Percentiles rank a stretch among this genome's conserved stretches.
Evolutionary conservation across 2,113 vertebrate species (phyloP).

Genomic region (Thermophis baileyi): DNA sequence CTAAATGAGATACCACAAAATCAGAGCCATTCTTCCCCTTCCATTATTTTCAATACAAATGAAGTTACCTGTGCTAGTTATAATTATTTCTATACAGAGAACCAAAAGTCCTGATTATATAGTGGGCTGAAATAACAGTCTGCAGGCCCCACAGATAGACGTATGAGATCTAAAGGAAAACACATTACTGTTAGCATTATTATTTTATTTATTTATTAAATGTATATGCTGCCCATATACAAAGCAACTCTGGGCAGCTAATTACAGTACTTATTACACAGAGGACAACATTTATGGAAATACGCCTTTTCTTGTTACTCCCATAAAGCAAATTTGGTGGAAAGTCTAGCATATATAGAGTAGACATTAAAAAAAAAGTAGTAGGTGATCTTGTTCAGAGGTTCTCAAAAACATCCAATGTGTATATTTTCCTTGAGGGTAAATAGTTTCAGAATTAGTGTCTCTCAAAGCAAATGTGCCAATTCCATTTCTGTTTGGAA

Average conservation of each 20-base stretch:
- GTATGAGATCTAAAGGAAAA: background rate
- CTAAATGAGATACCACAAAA: slow-evolving; percentile 24
- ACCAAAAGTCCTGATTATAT: background rate
- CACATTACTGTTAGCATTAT: background rate
- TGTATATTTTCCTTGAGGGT: background rate
- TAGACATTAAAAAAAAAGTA: background rate
- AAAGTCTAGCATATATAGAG: background rate
- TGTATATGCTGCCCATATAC: background rate
- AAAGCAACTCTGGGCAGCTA: background rate
- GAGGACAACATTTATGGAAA: background rate
- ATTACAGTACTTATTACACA: background rate
- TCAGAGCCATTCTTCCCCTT: background rate
- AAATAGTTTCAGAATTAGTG: background rate
- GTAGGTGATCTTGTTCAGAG: background rate
- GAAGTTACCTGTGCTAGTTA: background rate
- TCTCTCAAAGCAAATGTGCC: background rate
- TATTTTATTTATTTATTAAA: background rate
- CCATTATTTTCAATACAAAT: background rate
- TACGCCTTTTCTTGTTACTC: background rate
- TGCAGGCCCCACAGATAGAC: background rate
- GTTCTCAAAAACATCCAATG: background rate
- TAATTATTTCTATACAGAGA: background rate
- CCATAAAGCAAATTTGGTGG: background rate
- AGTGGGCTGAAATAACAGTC: background rate
- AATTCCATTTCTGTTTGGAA: background rate